Evolutionary conservation across 2,797 vertebrate genomes (phyloP).

Genomic region (Phaenicophaeus curvirostris): DNA sequence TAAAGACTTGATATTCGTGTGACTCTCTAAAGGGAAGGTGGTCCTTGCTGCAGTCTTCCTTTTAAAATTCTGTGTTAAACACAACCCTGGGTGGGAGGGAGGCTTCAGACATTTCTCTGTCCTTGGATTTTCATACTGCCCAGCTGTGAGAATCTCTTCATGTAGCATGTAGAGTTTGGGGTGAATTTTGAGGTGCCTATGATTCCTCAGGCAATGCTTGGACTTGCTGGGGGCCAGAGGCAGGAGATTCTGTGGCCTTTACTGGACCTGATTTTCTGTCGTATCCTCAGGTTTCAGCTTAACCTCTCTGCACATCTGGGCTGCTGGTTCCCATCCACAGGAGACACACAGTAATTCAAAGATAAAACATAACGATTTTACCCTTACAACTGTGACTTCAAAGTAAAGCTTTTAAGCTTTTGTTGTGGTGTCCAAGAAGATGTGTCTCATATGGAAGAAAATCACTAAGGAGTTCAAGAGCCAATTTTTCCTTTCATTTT

Average conservation of each 20-base stretch:
- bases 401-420: background rate
- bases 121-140: background rate
- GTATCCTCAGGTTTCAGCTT: background rate
- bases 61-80: background rate
- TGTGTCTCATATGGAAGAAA: background rate
- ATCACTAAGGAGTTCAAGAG: background rate
- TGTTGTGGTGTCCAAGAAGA: background rate
- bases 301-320: background rate
- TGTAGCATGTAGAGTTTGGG: background rate
- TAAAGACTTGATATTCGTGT: background rate
- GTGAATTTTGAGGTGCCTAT: background rate
- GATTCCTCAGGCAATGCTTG: background rate
- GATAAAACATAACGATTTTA: background rate
- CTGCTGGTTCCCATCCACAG: background rate
- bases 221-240: rapidly evolving
- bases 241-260: background rate
- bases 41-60: background rate
- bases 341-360: background rate
- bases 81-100: background rate
- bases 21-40: background rate
- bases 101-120: background rate
- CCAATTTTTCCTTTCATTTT: background rate
- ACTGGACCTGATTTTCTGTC: background rate
- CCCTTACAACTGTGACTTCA: background rate
- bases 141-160: background rate